These are phyloP conservation scores for Symphodus melops DNA, from an alignment of 2,113 vertebrate species.

Conservation along the genomic window DNA sequence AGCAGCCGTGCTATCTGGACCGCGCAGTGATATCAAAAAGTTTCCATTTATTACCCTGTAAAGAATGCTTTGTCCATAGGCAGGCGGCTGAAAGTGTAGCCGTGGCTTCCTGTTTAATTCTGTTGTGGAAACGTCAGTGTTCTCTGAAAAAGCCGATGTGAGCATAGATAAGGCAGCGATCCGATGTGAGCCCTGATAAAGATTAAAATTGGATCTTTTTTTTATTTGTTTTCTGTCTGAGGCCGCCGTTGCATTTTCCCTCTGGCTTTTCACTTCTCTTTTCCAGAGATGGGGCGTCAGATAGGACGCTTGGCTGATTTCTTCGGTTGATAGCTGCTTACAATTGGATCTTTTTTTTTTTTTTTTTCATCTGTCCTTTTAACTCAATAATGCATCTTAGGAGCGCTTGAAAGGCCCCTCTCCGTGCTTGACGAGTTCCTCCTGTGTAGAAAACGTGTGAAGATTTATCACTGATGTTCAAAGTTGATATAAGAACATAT, in stretches of 20 bases:
- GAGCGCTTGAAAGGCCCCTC: constrained; percentile 51
- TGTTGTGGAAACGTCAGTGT: constrained; percentile 85
- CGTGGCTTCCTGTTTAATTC: constrained; percentile 84
- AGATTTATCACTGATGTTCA: constrained; percentile 73
- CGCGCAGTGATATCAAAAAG: not conserved
- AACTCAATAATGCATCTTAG: constrained; percentile 76
- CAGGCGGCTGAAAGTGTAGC: constrained; percentile 63
- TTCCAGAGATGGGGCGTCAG: constrained; percentile 83
- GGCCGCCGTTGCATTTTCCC: constrained; percentile 70
- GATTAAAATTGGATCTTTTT: constrained; percentile 85
- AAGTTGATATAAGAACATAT: constrained; percentile 63
- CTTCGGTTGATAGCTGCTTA: constrained; percentile 76
- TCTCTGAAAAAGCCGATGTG: constrained; percentile 83
- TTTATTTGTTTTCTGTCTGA: constrained; percentile 86
- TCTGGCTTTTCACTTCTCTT: constrained; percentile 81
- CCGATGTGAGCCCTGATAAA: constrained; percentile 83
- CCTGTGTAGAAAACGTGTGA: constrained; percentile 77
- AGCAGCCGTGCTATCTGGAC: not conserved
- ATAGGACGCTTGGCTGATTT: constrained; percentile 82
- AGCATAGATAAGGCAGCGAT: constrained; percentile 83
- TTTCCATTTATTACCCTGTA: constrained; percentile 45
- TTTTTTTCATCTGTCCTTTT: constrained; percentile 73
- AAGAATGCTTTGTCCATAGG: constrained; percentile 63
- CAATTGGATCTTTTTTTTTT: constrained; percentile 79
- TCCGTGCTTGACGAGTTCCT: constrained; percentile 73